Base-by-base conservation (phyloP, 2,888 invertebrate genomes). In the Microplitis manilae region DNA sequence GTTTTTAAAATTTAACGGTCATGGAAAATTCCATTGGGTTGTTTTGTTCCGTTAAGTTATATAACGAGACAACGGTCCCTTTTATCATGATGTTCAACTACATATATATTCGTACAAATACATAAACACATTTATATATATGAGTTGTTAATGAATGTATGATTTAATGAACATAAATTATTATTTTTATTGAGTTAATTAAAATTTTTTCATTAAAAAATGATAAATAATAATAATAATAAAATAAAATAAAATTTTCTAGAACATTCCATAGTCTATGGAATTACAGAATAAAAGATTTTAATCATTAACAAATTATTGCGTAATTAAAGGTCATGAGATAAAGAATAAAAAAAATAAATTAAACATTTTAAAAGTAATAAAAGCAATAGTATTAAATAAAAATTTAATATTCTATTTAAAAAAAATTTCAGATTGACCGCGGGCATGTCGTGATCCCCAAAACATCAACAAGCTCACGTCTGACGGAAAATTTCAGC, bases 401-500 rank as follows among this genome's bases (percentile, higher is more conserved):
- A 62, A 8, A 20, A 20, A n/a, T 62, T 6, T 15, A 20, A 15
- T 38, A 60, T 60, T 13, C 59, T 39, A 61, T 73, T 30, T 30
- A 0, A 30, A 2, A 30, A 13, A 50, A 50, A 1, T 83, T 79
- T 75, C 88, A 93, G 88, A 87, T 93, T 72, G 95, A 96, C 85
- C 92, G 94, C 64, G 94, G 93, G 4, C 91, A 93, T 79, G 92
- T 95, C 59, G 94, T 95, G 50, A 96, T 97, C 80, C 96, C 97
- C 0, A 97, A 97, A 88, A 96, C 96, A 0, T 95, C 96, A n/a
- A 96, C 92, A 0, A 94, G 94, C 83, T 90, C 92, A 0, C 92
- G 95, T 84, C 94, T 96, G 87, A 91, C 91, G 73, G 92, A 94
- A 86, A 94, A 97, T 90, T 93, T 95, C 83, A 87, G 94, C 79